A percentile compares a stretch with the other conserved stretches of the same genome.
These are phyloP conservation scores for Paracentrotus lividus DNA, from an alignment of 53 echinoderm and acorn worm genomes.

Conservation along the genomic window DNA sequence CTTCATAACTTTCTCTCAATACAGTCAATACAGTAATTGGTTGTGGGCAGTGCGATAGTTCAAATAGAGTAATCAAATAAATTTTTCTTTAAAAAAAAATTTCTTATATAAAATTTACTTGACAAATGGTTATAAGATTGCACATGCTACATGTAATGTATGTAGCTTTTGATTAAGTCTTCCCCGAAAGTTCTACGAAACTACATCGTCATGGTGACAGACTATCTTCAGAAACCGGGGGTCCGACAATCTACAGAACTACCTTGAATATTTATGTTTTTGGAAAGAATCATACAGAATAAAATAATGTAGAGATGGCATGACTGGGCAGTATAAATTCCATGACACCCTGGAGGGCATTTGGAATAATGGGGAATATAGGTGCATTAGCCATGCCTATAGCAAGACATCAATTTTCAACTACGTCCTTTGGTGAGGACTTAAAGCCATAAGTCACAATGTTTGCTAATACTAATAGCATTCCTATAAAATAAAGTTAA, in stretches of 20 bases:
- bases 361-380: too few relatives aligned
- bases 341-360: too few relatives aligned
- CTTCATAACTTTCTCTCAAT: too few relatives aligned
- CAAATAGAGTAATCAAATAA: too few relatives aligned
- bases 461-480: neutral
- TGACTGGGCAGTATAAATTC: too few relatives aligned
- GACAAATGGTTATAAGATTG: neutral
- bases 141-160: neutral
- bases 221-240: constrained; percentile 68
- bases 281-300: neutral
- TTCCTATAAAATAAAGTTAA: too few relatives aligned
- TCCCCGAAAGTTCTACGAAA: constrained; percentile 71
- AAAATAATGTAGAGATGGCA: neutral
- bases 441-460: neutral
- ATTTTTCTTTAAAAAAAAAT: too few relatives aligned
- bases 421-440: neutral
- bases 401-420: too few relatives aligned
- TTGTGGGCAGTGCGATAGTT: too few relatives aligned
- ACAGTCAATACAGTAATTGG: too few relatives aligned
- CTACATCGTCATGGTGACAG: constrained; percentile 59
- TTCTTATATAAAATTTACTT: too few relatives aligned
- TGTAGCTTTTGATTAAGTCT: constrained; percentile 33
- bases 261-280: neutral
- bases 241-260: constrained; percentile 71
- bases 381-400: too few relatives aligned